A percentile compares a stretch with the other conserved stretches of the same genome.
Conservation (phyloP, 2,797 vertebrate genomes). For the Anguilla megastoma region DNA sequence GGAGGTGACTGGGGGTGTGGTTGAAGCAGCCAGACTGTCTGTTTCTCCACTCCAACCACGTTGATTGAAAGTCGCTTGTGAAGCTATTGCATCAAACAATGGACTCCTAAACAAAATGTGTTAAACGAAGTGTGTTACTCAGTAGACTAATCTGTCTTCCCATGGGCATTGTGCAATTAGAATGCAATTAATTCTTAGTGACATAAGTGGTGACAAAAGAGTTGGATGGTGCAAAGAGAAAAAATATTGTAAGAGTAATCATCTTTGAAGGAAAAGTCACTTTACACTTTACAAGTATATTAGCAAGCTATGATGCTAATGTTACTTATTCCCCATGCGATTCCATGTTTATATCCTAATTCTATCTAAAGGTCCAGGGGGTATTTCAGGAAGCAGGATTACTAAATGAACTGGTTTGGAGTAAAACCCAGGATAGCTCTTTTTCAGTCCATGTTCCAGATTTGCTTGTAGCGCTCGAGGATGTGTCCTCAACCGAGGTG, state of each 20-base stretch:
- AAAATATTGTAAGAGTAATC: constrained; percentile 23
- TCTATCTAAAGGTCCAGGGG: no score
- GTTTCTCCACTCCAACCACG: background rate
- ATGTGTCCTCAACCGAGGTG: no score
- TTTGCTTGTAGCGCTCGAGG: no score
- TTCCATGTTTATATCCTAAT: no score
- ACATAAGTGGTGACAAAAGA: background rate
- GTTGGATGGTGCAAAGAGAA: constrained; percentile 13
- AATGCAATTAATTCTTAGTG: constrained; percentile 6
- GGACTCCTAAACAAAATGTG: constrained; percentile 5
- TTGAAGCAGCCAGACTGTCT: background rate
- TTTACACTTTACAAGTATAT: no score
- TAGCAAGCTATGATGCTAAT: no score
- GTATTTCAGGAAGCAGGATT: no score
- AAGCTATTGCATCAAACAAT: background rate
- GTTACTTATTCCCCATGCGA: no score
- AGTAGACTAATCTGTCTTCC: constrained; percentile 17
- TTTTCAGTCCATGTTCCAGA: no score
- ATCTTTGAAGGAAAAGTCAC: constrained; percentile 20
- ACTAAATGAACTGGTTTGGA: no score
- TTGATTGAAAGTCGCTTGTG: background rate
- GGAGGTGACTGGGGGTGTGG: background rate
- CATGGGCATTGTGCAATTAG: background rate
- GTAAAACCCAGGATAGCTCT: no score
- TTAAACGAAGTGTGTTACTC: background rate